These are phyloP conservation scores for Pseudomyrmex flavicornis DNA, from an alignment of 1,140 invertebrate species.

Conservation along the genomic window DNA sequence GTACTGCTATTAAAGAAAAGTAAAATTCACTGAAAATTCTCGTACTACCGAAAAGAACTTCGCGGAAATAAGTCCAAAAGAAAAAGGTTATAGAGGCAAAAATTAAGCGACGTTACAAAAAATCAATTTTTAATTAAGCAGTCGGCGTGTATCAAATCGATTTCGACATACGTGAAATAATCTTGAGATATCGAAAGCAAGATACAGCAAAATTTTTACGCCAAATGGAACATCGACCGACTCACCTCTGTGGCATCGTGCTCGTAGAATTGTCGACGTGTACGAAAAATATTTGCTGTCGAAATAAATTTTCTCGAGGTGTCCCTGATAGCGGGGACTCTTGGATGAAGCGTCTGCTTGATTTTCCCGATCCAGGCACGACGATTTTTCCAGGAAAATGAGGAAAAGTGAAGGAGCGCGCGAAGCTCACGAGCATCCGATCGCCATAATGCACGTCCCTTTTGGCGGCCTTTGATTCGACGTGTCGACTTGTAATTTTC, in stretches of 20 bases:
- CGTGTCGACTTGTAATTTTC: constrained; percentile 57
- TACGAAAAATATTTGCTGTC: constrained; percentile 66
- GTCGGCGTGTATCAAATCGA: background rate
- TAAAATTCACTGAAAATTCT: background rate
- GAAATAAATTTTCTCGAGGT: constrained; percentile 45
- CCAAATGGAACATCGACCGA: constrained; percentile 63
- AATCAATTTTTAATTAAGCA: constrained; percentile 3
- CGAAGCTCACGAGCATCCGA: constrained; percentile 71
- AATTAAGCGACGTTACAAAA: constrained; percentile 19
- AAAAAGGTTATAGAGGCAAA: constrained; percentile 68
- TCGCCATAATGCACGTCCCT: constrained; percentile 80
- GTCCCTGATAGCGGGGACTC: background rate
- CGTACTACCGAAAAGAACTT: constrained; percentile 9
- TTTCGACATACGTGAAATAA: background rate
- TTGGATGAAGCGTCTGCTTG: background rate
- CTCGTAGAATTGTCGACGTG: constrained; percentile 76
- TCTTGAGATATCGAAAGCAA: background rate
- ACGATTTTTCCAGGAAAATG: constrained; percentile 60
- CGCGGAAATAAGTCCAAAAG: background rate
- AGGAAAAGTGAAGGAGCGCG: constrained; percentile 70
- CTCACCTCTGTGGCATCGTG: constrained; percentile 84
- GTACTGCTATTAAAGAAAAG: no score
- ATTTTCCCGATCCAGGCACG: constrained; percentile 26
- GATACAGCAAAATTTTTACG: constrained; percentile 31
- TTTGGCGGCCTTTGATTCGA: constrained; percentile 62